Evolutionary conservation across 2,113 vertebrate species (phyloP), one percentile per base, ranked within the genome.

Genomic region (Lamprologus speciosus): DNA sequence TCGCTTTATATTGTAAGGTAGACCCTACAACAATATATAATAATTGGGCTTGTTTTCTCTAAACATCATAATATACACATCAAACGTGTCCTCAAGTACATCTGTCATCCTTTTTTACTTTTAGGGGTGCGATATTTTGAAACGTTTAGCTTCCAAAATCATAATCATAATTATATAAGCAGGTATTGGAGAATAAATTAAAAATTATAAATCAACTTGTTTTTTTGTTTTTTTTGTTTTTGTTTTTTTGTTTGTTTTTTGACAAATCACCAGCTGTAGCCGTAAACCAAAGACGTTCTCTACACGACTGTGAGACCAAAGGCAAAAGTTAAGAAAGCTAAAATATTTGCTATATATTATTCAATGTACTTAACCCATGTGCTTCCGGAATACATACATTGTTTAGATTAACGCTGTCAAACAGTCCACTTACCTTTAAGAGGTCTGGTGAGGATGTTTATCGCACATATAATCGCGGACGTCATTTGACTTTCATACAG

Each of bases 381-480:
- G 23, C 70, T 16, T 47, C 68, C 42, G 42, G 42, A 75, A 75
- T 11, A 73, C 40, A 16, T 26, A 21, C 42, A 9, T 19, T 31
- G 31, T 28, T 51, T 31, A 33, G 19, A 28, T n/a, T 51, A 12
- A 31, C 4, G 42, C 42, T 28, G 70, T 68, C 11, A 73, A 45
- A 45, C 13, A 17, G 68, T 47, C 28, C 47, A 70, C 87, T 84
- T 21, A 97, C 96, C 96, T 45, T 58, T 28, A 2, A 92, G 21
- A 51, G 96, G 96, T 81, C 92, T 96, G 1, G 92, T 96, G 2
- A 97, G 91, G 9, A 94, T 57, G n/a, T 85, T 84, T 14, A 96
- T 55, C 3, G 94, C 94, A 3, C 89, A 92, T 10, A 96, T 4
- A 35, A 96, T 68, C 10, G 63, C 89, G 9, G 94, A 51, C 9